A percentile compares a stretch with the other conserved stretches of the same genome.
Conservation (phyloP, 2,888 invertebrate species). For the Oeneis ivallda region DNA sequence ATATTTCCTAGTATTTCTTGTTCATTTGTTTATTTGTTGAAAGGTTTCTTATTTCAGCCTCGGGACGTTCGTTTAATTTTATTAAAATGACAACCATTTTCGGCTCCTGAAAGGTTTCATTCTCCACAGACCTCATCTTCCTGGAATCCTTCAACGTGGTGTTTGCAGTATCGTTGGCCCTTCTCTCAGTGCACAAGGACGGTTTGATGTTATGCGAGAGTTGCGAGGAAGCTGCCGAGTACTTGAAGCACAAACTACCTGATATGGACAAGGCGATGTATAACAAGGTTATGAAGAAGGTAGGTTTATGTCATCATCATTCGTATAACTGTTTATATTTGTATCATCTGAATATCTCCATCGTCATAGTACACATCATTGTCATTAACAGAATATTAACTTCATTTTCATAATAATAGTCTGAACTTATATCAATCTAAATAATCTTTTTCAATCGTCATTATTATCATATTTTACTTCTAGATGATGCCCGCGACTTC, state of each 20-base stretch:
- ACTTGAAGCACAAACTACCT: constrained; percentile 90
- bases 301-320: constrained; percentile 49
- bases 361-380: constrained; percentile 3
- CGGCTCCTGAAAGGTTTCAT: not conserved
- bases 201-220: constrained; percentile 91
- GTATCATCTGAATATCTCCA: not conserved
- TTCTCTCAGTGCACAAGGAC: constrained; percentile 92
- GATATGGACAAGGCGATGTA: constrained; percentile 85
- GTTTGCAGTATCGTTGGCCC: constrained; percentile 92
- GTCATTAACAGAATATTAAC: not conserved
- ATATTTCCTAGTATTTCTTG: too few species aligned
- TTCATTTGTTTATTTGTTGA: too few species aligned
- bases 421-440: too few species aligned
- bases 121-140: constrained; percentile 89
- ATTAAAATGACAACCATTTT: not conserved
- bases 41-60: too few species aligned
- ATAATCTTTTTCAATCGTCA: not conserved
- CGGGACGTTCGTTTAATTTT: not conserved
- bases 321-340: not conserved
- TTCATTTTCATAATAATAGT: too few species aligned
- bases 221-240: constrained; percentile 97
- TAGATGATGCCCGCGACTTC: too few species aligned
- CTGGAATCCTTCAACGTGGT: constrained; percentile 94
- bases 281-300: constrained; percentile 93
- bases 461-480: not conserved